Evolutionary conservation across 2,888 invertebrate species (phyloP), one percentile per base, ranked within the genome.

Genomic region (Coenonympha arcania): DNA sequence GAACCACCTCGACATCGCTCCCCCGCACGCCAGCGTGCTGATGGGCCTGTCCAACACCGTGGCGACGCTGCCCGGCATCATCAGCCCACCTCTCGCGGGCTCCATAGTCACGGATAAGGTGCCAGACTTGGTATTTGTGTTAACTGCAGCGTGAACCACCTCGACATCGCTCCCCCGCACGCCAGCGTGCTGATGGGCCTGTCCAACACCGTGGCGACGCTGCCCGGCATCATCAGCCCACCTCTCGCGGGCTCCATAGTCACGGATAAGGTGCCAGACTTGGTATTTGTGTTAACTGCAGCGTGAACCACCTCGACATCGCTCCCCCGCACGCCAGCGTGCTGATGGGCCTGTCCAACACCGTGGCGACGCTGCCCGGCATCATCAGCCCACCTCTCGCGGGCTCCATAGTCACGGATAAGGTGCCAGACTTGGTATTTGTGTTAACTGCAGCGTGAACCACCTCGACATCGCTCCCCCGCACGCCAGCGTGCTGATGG

Each of bases 21-120:
- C 96, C 0, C 94, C 94, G 54, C 95, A 94, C 81, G 96, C 96
- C 6, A 93, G 96, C 70, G 91, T 97, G 0, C 78, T 97, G 47
- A 95, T 97, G 95, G 97, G 96, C 0, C 84, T 96, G 6, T 93
- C 95, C 6, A 97, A 97, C 78, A 96, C 96, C 0, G 84, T 96
- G 57, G 97, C 95, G 0, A 96, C 96, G 0, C 79, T 97, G 44
- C 96, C 97, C 1, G 97, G 97, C 20, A 95, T 97, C 63, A 81
- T 96, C n/a, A 94, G 95, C 69, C 97, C 96, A 0, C 88, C 92
- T 8, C 77, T 96, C 0, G 93, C 94, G 0, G 95, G 95, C 5
- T 88, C 89, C 44, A 90, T 96, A 48, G 94, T 95, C 11, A 88
- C 89, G 51, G 83, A 92, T 57, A 90, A 92, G 87, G 94, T 93